phyloP scores from a whole-genome alignment of 1,140 invertebrate genomes.

The Spodoptera frugiperda region DNA sequence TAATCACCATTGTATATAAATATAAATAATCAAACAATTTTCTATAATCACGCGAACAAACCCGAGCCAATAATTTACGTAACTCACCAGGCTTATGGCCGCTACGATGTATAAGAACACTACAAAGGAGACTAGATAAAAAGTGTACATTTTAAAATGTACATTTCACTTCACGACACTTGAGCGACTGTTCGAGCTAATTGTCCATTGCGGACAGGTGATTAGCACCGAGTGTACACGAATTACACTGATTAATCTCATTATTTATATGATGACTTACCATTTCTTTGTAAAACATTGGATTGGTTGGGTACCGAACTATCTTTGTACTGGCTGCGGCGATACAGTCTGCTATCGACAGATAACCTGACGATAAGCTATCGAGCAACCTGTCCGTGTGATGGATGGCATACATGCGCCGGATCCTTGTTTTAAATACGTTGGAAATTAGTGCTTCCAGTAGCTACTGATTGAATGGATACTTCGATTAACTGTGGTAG shows the following conservation, averaged over 20 bases:
- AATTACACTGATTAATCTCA: slow-evolving; percentile 43
- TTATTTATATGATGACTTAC: slow-evolving; percentile 53
- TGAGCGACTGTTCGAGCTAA: background rate
- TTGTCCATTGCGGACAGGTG: slow-evolving; percentile 22
- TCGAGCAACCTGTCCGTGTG: background rate
- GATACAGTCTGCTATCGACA: slow-evolving; percentile 7
- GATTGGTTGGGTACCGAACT: slow-evolving; percentile 32
- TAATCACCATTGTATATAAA: background rate
- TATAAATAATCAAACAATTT: slow-evolving; percentile 3
- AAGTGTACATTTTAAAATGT: slow-evolving; percentile 57
- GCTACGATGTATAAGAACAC: slow-evolving; percentile 63
- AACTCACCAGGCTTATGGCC: slow-evolving; percentile 64
- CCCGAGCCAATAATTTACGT: background rate
- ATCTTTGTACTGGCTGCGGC: slow-evolving; percentile 25
- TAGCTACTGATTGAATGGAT: no score
- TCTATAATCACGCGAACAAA: background rate
- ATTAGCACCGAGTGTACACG: slow-evolving; percentile 26
- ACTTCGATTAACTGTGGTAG: no score
- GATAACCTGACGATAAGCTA: slow-evolving; percentile 26
- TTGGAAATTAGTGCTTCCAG: background rate
- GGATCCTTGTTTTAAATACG: slow-evolving; percentile 16
- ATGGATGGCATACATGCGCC: background rate
- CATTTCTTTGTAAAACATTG: slow-evolving; percentile 49
- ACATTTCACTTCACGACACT: slow-evolving; percentile 21
- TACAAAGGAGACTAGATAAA: slow-evolving; percentile 58